A percentile compares a stretch with the other conserved stretches of the same genome.
Evolutionary conservation across 2,888 invertebrate species (phyloP).

Genomic region (Xanthorhoe spadicearia): DNA sequence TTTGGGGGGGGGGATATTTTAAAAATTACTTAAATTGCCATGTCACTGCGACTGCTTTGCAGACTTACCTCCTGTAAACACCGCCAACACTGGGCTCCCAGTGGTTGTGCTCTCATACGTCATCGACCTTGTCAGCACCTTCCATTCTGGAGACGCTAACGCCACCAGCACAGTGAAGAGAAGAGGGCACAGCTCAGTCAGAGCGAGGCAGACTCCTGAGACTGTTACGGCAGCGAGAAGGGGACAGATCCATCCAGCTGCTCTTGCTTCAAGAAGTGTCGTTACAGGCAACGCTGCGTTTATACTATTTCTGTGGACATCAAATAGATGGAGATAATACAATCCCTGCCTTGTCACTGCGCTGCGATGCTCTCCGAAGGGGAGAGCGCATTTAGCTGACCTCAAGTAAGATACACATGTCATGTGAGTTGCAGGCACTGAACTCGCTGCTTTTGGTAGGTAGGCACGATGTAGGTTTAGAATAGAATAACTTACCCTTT

Average conservation of each 20-base stretch:
- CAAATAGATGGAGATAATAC: neutral
- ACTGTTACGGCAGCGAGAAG: slow-evolving; percentile 85
- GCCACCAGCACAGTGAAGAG: slow-evolving; percentile 83
- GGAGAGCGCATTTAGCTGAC: too few relatives aligned
- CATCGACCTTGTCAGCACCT: slow-evolving; percentile 85
- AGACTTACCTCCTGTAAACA: slow-evolving; percentile 84
- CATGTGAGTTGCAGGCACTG: too few relatives aligned
- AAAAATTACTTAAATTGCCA: too few relatives aligned
- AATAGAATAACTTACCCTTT: slow-evolving; percentile 64
- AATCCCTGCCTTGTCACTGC: too few relatives aligned
- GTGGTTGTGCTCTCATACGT: slow-evolving; percentile 85
- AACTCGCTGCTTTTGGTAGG: neutral
- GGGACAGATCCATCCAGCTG: slow-evolving; percentile 86
- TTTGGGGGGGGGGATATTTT: too few relatives aligned
- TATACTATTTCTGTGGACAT: slow-evolving; percentile 74
- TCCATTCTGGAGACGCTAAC: slow-evolving; percentile 86
- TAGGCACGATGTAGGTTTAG: neutral
- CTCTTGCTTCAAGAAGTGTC: slow-evolving; percentile 84
- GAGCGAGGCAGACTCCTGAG: slow-evolving; percentile 84
- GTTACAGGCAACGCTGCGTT: slow-evolving; percentile 86
- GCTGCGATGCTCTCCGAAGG: too few relatives aligned
- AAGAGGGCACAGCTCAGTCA: slow-evolving; percentile 85
- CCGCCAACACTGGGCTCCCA: slow-evolving; percentile 86
- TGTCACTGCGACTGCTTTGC: too few relatives aligned
- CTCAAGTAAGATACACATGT: too few relatives aligned